Evolutionary conservation across 1,140 invertebrate species (phyloP), one percentile per base, ranked within the genome.

Genomic region (Zaprionus capensis): DNA sequence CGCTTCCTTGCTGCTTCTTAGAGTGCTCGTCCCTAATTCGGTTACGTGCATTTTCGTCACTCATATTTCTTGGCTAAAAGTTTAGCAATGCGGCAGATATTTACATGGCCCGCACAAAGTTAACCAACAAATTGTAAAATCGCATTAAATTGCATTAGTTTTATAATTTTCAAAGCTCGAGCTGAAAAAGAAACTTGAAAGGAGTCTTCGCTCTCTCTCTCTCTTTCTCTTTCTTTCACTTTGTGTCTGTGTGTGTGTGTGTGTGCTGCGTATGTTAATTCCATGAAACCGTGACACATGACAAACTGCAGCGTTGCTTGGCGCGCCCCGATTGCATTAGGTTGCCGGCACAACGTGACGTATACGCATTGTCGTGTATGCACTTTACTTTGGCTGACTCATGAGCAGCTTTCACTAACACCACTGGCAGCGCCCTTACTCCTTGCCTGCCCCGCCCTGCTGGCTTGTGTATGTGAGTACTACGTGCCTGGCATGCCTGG

Each of bases 301-400:
- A 78, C 75, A 80, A 80, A 74, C 69, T 86, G 44, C 59, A 70
- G 71, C 71, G 38, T 59, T 55, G 44, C 55, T 68, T 51, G 53
- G 46, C 69, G 49, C 68, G 71, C 51, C 70, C 57, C 68, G 83
- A 82, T 78, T 84, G 84, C 85, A 88, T 78, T 88, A 78, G 78
- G 71, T 69, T 81, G 71, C 53, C 56, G 26, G 84, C 28, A 61
- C 81, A 79, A 83, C 81, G 59, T 66, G 84, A 80, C 84, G 85
- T 88, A 88, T 90, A 90, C 85, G 84, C 81, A 88, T 90, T 88
- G 84, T 90, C 66, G 78, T 73, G 44, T 64, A 53, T 84, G 78
- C 78, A 78, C 82, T 84, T 74, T 66, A 61, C 82, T 73, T 61
- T 59, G 69, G 61, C 77, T 71, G 77, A 75, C 55, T 73, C 66